Conservation (phyloP, 92 coral and sea anemone genomes). For the Metridium senile region DNA sequence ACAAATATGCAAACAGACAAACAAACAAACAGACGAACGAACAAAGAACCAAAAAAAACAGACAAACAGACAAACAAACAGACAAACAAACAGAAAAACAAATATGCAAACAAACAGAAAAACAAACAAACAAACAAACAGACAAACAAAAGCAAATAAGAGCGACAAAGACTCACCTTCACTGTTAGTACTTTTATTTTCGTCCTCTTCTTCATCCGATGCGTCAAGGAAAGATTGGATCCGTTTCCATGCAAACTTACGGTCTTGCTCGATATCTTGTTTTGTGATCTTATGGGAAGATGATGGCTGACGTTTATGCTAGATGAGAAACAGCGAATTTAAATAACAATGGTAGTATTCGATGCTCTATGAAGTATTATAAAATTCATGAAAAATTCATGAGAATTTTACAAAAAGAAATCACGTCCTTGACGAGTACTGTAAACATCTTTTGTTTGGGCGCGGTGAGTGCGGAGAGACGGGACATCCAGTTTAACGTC, state of each 20-base stretch:
- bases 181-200: neutral
- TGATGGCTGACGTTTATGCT: slow-evolving; percentile 39
- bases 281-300: slow-evolving; percentile 49
- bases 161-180: neutral
- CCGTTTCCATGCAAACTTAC: slow-evolving; percentile 65
- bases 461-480: too few relatives aligned
- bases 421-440: too few relatives aligned
- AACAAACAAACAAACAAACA: neutral
- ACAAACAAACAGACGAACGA: neutral
- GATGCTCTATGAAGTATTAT: too few relatives aligned
- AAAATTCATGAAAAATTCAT: too few relatives aligned
- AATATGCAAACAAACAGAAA: neutral
- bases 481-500: too few relatives aligned
- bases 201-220: slow-evolving; percentile 60
- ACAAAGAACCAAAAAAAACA: neutral
- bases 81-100: neutral
- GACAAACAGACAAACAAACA: neutral
- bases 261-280: slow-evolving; percentile 56
- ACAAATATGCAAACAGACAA: neutral
- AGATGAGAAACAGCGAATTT: neutral
- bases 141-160: neutral
- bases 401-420: too few relatives aligned
- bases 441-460: too few relatives aligned
- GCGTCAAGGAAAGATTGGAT: slow-evolving; percentile 51
- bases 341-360: too few relatives aligned